phyloP scores from a whole-genome alignment of 1,140 invertebrate species.

The Macrobrachium rosenbergii region DNA sequence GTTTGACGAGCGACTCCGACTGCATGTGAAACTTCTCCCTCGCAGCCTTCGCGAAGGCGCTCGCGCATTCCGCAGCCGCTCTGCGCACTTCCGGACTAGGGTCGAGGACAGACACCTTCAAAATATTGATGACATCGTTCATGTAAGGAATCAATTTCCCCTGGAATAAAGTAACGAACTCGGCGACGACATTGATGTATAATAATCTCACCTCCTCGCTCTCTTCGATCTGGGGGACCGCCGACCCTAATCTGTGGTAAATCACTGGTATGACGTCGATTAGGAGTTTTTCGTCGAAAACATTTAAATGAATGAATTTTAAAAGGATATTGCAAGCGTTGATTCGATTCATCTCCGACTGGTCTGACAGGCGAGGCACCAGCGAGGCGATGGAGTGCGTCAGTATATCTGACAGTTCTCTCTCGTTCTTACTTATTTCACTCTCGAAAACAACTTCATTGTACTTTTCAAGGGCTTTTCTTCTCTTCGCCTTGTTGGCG shows the following conservation, averaged over 20 bases:
- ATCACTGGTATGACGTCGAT: conserved; percentile 37
- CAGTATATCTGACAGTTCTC: background rate
- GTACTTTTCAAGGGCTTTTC: conserved; percentile 41
- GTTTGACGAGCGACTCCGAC: conserved; percentile 41
- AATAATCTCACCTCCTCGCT: conserved; percentile 47
- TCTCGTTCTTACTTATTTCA: background rate
- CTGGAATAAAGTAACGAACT: conserved; percentile 14
- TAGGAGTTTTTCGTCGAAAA: conserved; percentile 17
- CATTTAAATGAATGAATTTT: background rate
- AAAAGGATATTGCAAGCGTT: conserved; percentile 37
- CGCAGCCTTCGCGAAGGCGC: conserved; percentile 12
- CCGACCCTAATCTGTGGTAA: conserved; percentile 41
- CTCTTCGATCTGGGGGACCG: conserved; percentile 26
- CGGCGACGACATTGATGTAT: conserved; percentile 19
- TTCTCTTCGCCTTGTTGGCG: conserved; percentile 42
- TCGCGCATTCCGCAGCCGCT: conserved; percentile 35
- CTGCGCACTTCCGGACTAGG: conserved; percentile 41
- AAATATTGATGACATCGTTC: conserved; percentile 42
- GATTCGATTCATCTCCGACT: conserved; percentile 36
- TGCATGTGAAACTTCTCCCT: conserved; percentile 49
- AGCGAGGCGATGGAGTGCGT: conserved; percentile 18
- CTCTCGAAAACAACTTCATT: conserved; percentile 24
- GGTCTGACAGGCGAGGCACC: conserved; percentile 24
- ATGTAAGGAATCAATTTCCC: conserved; percentile 44
- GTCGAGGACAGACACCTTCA: conserved; percentile 36